Conservation (phyloP, 2,888 invertebrate species). For the Erebia palarica region DNA sequence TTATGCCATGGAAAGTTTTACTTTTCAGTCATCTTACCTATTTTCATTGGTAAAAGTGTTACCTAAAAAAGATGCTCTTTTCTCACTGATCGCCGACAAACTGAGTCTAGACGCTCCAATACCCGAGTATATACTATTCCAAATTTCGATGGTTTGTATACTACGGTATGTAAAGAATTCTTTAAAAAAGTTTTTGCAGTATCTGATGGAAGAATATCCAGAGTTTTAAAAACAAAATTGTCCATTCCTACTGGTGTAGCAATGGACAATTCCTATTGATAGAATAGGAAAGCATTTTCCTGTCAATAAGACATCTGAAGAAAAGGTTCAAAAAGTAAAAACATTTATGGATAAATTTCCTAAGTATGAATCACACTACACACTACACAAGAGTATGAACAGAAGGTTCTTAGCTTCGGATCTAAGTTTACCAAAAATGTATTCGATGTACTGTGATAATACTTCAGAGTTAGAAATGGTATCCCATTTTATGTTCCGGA, state of each 20-base stretch:
- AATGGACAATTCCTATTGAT: constrained; percentile 34
- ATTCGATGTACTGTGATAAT: constrained; percentile 17
- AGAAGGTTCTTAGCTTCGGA: constrained; percentile 22
- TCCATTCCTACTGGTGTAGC: too few relatives aligned
- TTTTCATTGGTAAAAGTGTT: constrained; percentile 33
- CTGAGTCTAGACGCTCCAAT: constrained; percentile 31
- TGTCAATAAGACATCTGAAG: constrained; percentile 38
- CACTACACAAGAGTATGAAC: constrained; percentile 30
- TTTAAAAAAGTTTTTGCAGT: constrained; percentile 36
- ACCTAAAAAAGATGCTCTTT: constrained; percentile 28
- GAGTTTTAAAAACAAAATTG: constrained; percentile 23
- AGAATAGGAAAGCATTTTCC: constrained; percentile 39
- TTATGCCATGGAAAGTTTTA: constrained; percentile 30
- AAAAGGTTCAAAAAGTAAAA: constrained; percentile 35
- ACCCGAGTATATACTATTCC: constrained; percentile 31
- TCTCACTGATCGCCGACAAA: constrained; percentile 18
- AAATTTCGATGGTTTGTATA: constrained; percentile 28
- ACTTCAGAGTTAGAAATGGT: constrained; percentile 19
- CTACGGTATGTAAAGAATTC: constrained; percentile 33
- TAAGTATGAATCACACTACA: constrained; percentile 33
- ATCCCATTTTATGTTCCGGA: constrained; percentile 30
- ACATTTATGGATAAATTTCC: constrained; percentile 36
- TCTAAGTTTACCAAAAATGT: constrained; percentile 9
- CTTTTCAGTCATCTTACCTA: constrained; percentile 31
- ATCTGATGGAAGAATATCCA: constrained; percentile 37